Evolutionary conservation across 2,113 vertebrate genomes (phyloP).

Genomic region (Phrynosoma platyrhinos): DNA sequence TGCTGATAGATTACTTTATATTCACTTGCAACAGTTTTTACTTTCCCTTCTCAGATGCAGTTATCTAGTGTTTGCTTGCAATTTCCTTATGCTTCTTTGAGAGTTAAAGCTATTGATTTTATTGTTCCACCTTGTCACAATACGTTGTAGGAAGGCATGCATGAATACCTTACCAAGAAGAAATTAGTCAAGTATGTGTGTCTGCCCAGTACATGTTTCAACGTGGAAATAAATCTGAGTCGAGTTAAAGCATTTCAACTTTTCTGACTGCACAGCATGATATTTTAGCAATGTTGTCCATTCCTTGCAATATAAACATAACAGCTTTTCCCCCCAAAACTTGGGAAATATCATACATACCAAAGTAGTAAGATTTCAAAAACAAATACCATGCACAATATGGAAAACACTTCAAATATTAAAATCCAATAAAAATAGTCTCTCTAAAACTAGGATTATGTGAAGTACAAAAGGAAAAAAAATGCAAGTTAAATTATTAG

Average conservation of each 20-base stretch:
- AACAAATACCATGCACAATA: background rate
- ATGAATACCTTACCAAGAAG: constrained; percentile 22
- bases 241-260: background rate
- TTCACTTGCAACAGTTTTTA: constrained; percentile 26
- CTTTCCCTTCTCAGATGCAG: constrained; percentile 34
- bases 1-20: constrained; percentile 46
- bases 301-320: background rate
- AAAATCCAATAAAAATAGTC: too few species aligned
- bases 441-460: too few species aligned
- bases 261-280: background rate
- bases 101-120: constrained; percentile 44
- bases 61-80: constrained; percentile 21
- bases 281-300: background rate
- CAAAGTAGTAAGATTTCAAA: background rate
- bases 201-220: background rate
- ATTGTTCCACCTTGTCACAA: constrained; percentile 19
- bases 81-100: constrained; percentile 38
- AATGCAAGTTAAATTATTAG: too few species aligned
- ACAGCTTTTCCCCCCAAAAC: background rate
- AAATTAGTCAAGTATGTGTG: constrained; percentile 23
- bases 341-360: background rate
- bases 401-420: too few species aligned
- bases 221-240: background rate
- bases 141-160: constrained; percentile 1
- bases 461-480: too few species aligned